A percentile compares a stretch with the other conserved stretches of the same genome.
Conservation (phyloP, 2,797 vertebrate species). For the Rhinella marina region DNA sequence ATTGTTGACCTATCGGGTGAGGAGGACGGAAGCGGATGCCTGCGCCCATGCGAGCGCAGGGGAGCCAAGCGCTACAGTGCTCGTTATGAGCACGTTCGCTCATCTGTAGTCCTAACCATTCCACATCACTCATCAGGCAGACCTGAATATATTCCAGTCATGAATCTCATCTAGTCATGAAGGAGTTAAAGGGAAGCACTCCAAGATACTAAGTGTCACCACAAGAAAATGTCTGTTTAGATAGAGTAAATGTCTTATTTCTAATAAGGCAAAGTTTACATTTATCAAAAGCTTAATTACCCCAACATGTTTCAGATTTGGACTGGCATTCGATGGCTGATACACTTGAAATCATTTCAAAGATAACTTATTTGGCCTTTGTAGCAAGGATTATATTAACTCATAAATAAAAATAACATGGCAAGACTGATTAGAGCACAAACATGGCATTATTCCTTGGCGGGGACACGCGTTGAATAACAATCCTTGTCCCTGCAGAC, state of each 20-base stretch:
- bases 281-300: slow-evolving; percentile 52
- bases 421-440: slow-evolving; percentile 48
- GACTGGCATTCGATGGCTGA: slow-evolving; percentile 34
- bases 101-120: too few relatives aligned
- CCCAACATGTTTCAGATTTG: slow-evolving; percentile 18
- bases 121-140: neutral
- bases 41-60: too few relatives aligned
- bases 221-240: slow-evolving; percentile 22
- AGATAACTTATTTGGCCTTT: slow-evolving; percentile 58
- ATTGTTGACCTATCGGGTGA: too few relatives aligned
- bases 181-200: slow-evolving; percentile 3
- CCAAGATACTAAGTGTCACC: neutral
- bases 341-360: slow-evolving; percentile 52
- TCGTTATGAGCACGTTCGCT: too few relatives aligned
- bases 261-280: slow-evolving; percentile 26
- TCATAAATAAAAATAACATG: slow-evolving; percentile 56
- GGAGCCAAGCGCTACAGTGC: too few relatives aligned
- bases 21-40: too few relatives aligned
- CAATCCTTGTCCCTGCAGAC: slow-evolving; percentile 48
- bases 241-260: slow-evolving; percentile 28
- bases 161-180: neutral
- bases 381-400: slow-evolving; percentile 48
- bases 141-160: neutral
- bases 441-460: slow-evolving; percentile 47
- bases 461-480: slow-evolving; percentile 44